These are phyloP conservation scores for Latheticus oryzae DNA, from an alignment of 2,888 invertebrate species.

Conservation along the genomic window DNA sequence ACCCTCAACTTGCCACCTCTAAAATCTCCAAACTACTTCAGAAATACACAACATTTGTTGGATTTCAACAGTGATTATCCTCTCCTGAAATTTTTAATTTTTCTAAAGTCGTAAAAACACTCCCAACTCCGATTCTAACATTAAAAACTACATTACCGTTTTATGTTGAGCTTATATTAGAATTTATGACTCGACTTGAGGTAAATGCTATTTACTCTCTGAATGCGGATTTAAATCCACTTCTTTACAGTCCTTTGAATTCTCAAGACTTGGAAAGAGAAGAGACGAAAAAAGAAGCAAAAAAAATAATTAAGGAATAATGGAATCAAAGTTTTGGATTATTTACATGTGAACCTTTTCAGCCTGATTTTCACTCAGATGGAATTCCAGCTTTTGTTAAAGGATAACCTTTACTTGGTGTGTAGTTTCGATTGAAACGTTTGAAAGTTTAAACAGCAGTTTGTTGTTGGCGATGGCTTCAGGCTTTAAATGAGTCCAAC, in stretches of 20 bases:
- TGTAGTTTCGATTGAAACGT: slow-evolving; percentile 10
- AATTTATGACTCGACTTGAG: slow-evolving; percentile 31
- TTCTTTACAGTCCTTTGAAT: slow-evolving; percentile 20
- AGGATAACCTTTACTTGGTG: slow-evolving; percentile 4
- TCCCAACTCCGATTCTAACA: slow-evolving; percentile 20
- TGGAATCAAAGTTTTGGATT: background rate
- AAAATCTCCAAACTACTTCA: background rate
- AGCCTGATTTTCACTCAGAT: too few relatives aligned
- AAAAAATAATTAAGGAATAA: background rate
- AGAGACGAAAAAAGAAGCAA: slow-evolving; percentile 1
- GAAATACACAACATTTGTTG: background rate
- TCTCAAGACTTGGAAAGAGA: background rate
- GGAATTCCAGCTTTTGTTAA: background rate
- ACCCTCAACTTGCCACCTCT: background rate
- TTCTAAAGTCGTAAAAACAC: slow-evolving; percentile 26
- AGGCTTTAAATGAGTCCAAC: too few relatives aligned
- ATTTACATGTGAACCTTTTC: slow-evolving; percentile 1
- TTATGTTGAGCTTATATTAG: slow-evolving; percentile 30
- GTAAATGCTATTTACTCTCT: slow-evolving; percentile 36
- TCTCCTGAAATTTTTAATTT: slow-evolving; percentile 28
- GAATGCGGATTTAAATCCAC: slow-evolving; percentile 35
- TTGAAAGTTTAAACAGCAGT: slow-evolving; percentile 2
- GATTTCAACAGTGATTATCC: too few relatives aligned
- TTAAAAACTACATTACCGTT: slow-evolving; percentile 34
- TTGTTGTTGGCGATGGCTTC: background rate